Evolutionary conservation across 2,797 vertebrate genomes (phyloP), one percentile per base, ranked within the genome.

Genomic region (Erpetoichthys calabaricus): DNA sequence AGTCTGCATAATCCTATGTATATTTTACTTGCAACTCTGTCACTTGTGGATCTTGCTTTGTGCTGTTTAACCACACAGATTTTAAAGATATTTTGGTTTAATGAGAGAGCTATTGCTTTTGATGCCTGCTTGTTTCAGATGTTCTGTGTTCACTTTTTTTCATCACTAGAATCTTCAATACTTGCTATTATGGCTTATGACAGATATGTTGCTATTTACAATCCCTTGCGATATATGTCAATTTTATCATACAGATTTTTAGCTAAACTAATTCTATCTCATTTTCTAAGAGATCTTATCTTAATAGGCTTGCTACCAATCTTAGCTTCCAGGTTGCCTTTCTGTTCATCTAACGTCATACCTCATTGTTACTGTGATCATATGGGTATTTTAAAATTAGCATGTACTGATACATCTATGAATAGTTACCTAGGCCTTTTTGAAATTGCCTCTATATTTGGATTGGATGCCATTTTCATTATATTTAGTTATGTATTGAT

Each of bases 361-460:
- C 65, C 64, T 0, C 72, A 73, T 45, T 72, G 63, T 50, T 73
- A 75, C 62, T 77, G 73, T 6, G 61, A 75, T 52, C 77, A 73
- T 55, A 70, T 72, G 74, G 75, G 70, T 51, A 58, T 73, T 0
- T 63, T 74, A 65, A 67, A 57, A 8, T 57, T 77, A 47, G 70
- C 73, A 8, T 73, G 69, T 3, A 62, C 60, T 0, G 61, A 76
- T 51, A 73, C 70, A 45, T 67, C 56, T 0, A n/a, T 70, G 10
- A 78, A 65, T 51, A 52, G 67, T 60, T 51, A 75, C 56, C 74
- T 70, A 0, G 64, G 72, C 5, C 70, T 77, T 49, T 67, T 65
- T 3, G 63, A 70, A 49, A 68, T 69, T 42, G 57, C 75, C 45
- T 42, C 66, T 47, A 68, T 67, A 5, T 44, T 68, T 61, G 73